Base-by-base conservation (phyloP, 1,140 invertebrate genomes). In the Drosophila sproati region DNA sequence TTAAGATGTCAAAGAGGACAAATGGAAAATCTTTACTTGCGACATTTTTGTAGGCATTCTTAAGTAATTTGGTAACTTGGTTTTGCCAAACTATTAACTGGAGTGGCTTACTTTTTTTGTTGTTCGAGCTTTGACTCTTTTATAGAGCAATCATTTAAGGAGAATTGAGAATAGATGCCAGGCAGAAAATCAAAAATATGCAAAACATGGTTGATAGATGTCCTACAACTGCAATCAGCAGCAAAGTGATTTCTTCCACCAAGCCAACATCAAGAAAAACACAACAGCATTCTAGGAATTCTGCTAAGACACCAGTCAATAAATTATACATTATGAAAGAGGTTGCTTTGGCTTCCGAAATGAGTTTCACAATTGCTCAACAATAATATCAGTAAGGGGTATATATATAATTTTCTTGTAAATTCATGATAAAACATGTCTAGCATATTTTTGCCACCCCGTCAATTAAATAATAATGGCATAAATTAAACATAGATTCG, bases 1-100 rank as follows among this genome's bases (percentile, higher is more conserved):
- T 69, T 62, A 34, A 55, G 68, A 48, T 63, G 48, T 71, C 51
- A 48, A 20, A 29, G 28, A 12, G 29, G n/a, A 37, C 35, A 32
- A 34, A 52, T n/a, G 31, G 31, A 12, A 52, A 34, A 52, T 34
- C 51, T 32, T 32, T 3, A 34, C 34, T 35, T 52, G n/a, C 6
- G n/a, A 32, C 32, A 35, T 12, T 31, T n/a, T 4, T 34, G 5
- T 6, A 6, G 31, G 10, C 29, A 52, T 34, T 34, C 51, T 35
- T 12, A 3, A 34, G 50, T 35, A 20, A n/a, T 52, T 52, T 52
- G 50, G 10, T 43, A 8, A 43, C 39, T 43, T n/a, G 10, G 39
- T 43, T 43, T n/a, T 43, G 10, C n/a, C n/a, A n/a, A 43, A 43
- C 39, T 43, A n/a, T 43, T n/a, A 3, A 8, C 10, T n/a, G n/a